Evolutionary conservation across 2,888 invertebrate genomes (phyloP), one percentile per base, ranked within the genome.

Genomic region (Phoenoteleia sp.): DNA sequence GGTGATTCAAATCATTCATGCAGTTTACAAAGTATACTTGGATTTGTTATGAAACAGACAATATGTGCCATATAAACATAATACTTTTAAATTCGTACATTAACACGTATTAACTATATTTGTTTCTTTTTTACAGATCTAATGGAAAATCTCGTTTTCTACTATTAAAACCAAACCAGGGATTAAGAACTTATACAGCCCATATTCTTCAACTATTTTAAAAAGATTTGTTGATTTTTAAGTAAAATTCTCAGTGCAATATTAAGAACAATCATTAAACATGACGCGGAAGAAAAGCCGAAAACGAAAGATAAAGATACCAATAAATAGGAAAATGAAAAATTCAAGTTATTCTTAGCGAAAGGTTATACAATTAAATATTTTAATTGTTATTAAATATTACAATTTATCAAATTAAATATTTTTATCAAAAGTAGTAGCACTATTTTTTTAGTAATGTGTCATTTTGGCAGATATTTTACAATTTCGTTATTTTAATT

Each of bases 311-410:
- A 42, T n/a, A n/a, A n/a, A n/a, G n/a, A n/a, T n/a, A n/a, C n/a
- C n/a, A n/a, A n/a, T n/a, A n/a, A n/a, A n/a, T n/a, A n/a, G n/a
- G n/a, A n/a, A n/a, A 42, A 56, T 39, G 49, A 19, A 36, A 56
- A 71, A 74, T 75, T 72, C 81, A 64, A 72, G 64, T 81, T 21
- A 45, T n/a, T n/a, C n/a, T n/a, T n/a, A n/a, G n/a, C n/a, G n/a
- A n/a, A n/a, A n/a, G n/a, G n/a, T n/a, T n/a, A n/a, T n/a, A n/a
- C n/a, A n/a, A n/a, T n/a, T n/a, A n/a, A n/a, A n/a, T n/a, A n/a
- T n/a, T n/a, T n/a, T n/a, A n/a, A n/a, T n/a, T n/a, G n/a, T n/a
- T n/a, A n/a, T n/a, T n/a, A n/a, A n/a, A n/a, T n/a, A n/a, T n/a
- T n/a, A n/a, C n/a, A n/a, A n/a, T n/a, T n/a, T n/a, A n/a, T n/a